These are phyloP conservation scores for Agriopis marginaria DNA, from an alignment of 2,888 invertebrate genomes.

Conservation along the genomic window DNA sequence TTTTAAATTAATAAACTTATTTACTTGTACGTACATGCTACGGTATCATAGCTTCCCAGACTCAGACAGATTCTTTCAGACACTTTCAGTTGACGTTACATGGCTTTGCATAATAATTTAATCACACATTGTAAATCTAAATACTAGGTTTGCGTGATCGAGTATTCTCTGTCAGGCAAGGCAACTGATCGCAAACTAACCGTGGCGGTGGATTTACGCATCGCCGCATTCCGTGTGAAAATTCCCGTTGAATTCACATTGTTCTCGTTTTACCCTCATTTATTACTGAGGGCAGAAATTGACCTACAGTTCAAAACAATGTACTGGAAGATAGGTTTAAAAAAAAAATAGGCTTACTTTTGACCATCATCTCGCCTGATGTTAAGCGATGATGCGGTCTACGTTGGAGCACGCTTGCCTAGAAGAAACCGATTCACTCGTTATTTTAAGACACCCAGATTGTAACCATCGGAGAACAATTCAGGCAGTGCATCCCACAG, in stretches of 20 bases:
- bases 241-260: conserved; percentile 71
- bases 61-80: neutral
- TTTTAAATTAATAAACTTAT: too few species aligned
- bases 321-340: neutral
- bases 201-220: conserved; percentile 76
- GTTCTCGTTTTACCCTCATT: conserved; percentile 72
- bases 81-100: neutral
- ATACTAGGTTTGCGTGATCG: conserved; percentile 61
- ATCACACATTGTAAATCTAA: conserved; percentile 37
- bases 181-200: conserved; percentile 71
- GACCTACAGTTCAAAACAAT: conserved; percentile 40
- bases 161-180: conserved; percentile 60
- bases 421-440: too few species aligned
- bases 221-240: conserved; percentile 79
- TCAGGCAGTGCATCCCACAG: too few species aligned
- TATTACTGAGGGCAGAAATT: conserved; percentile 57
- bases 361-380: too few species aligned
- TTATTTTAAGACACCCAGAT: too few species aligned
- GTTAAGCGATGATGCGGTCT: too few species aligned
- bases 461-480: too few species aligned
- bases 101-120: neutral
- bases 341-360: neutral
- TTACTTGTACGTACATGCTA: too few species aligned
- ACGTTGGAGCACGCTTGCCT: too few species aligned
- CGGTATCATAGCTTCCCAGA: too few species aligned